Evolutionary conservation across 2,888 invertebrate genomes (phyloP).

Genomic region (Athalia cordata): DNA sequence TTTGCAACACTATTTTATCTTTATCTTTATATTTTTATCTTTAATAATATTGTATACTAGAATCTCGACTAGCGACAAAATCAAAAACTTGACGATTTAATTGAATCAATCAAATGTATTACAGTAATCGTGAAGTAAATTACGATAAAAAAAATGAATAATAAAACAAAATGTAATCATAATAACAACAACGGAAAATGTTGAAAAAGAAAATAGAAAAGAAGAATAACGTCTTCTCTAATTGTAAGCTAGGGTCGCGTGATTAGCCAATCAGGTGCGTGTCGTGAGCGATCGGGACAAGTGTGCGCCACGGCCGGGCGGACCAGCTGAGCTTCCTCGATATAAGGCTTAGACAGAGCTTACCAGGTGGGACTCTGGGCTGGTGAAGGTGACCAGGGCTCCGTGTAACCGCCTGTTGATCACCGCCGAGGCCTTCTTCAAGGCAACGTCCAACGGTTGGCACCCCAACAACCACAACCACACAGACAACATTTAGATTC

Average conservation of each 20-base stretch:
- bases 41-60: too few species aligned
- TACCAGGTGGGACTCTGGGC: constrained; percentile 78
- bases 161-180: not conserved
- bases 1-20: too few species aligned
- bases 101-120: not conserved
- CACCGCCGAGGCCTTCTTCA: constrained; percentile 66
- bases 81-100: not conserved
- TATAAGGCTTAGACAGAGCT: constrained; percentile 63
- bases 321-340: constrained; percentile 53
- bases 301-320: constrained; percentile 58
- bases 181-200: not conserved
- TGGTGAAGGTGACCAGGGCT: constrained; percentile 77
- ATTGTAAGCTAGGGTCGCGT: constrained; percentile 55
- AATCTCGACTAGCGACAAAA: too few species aligned
- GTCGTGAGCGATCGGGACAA: constrained; percentile 62
- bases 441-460: constrained; percentile 57
- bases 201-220: constrained; percentile 19
- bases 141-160: not conserved
- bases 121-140: not conserved
- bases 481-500: constrained; percentile 48
- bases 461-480: constrained; percentile 48
- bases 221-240: constrained; percentile 49
- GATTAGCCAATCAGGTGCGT: constrained; percentile 62
- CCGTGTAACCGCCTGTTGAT: constrained; percentile 71
- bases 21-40: too few species aligned